Conservation (phyloP, 2,113 vertebrate species). For the Beaufortia kweichowensis region DNA sequence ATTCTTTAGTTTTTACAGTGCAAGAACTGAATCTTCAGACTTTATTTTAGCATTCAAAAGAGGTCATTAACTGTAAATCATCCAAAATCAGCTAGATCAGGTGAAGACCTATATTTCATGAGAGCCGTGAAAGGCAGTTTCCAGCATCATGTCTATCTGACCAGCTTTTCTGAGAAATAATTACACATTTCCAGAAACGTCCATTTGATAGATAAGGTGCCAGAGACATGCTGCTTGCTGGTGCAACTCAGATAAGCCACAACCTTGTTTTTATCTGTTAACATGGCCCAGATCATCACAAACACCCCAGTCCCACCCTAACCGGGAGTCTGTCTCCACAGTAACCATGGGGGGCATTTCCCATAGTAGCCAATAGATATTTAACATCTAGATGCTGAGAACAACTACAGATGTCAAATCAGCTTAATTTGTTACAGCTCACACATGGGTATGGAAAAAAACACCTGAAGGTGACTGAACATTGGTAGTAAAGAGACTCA, state of each 20-base stretch:
- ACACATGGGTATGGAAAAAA: not conserved
- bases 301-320: conserved; percentile 65
- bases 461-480: conserved; percentile 5
- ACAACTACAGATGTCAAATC: conserved; percentile 26
- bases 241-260: conserved; percentile 62
- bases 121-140: conserved; percentile 20
- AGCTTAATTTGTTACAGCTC: conserved; percentile 6
- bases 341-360: conserved; percentile 50
- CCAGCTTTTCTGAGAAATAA: conserved; percentile 57
- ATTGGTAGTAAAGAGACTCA: not conserved
- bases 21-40: not conserved
- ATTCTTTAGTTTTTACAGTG: too few species aligned
- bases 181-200: conserved; percentile 46
- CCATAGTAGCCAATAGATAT: conserved; percentile 8
- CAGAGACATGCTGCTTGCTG: conserved; percentile 38
- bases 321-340: conserved; percentile 55
- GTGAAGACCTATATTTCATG: not conserved
- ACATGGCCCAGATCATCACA: conserved; percentile 55
- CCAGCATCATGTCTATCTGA: not conserved
- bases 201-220: conserved; percentile 64
- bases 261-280: conserved; percentile 68
- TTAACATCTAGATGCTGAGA: not conserved
- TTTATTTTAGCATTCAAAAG: not conserved
- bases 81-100: not conserved
- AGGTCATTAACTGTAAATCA: not conserved